These are phyloP conservation scores for Ranitomeya variabilis DNA, from an alignment of 2,113 vertebrate species.

Conservation along the genomic window DNA sequence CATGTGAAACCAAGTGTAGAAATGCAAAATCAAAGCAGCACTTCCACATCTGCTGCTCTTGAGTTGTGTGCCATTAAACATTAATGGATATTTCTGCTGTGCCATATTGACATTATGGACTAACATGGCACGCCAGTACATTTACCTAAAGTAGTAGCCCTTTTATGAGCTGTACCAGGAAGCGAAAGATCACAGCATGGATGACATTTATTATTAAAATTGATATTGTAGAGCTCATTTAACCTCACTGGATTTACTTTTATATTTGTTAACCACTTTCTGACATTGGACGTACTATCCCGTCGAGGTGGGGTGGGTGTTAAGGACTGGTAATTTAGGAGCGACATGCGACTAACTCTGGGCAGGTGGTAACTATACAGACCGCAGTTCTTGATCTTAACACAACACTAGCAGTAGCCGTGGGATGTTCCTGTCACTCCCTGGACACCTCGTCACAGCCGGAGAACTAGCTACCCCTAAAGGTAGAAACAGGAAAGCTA, in stretches of 20 bases:
- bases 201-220: not conserved
- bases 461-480: too few relatives aligned
- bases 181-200: not conserved
- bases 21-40: constrained; percentile 22
- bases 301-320: too few relatives aligned
- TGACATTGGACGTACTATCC: too few relatives aligned
- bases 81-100: not conserved
- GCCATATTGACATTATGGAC: not conserved
- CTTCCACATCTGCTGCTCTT: not conserved
- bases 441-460: too few relatives aligned
- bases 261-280: not conserved
- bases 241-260: not conserved
- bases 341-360: too few relatives aligned
- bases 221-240: not conserved
- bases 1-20: not conserved
- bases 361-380: too few relatives aligned
- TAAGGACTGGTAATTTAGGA: too few relatives aligned
- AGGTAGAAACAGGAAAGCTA: too few relatives aligned
- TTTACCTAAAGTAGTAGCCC: not conserved
- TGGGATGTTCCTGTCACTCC: too few relatives aligned
- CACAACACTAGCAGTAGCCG: too few relatives aligned
- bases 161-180: not conserved
- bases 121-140: not conserved
- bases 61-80: not conserved
- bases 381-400: too few relatives aligned